phyloP scores from a whole-genome alignment of 2,888 invertebrate genomes.

The Phortica okadai region DNA sequence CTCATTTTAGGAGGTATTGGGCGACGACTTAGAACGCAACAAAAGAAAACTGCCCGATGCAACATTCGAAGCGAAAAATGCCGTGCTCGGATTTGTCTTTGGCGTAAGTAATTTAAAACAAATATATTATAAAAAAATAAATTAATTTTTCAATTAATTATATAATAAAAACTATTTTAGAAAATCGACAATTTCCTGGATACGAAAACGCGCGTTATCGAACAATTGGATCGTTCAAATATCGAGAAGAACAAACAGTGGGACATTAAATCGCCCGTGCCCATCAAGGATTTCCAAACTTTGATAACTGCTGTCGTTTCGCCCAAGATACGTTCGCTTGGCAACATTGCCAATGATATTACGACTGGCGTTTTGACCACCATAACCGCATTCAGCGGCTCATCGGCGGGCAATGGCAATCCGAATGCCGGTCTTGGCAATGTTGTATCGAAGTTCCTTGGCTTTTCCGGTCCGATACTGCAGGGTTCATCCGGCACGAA shows the following conservation, averaged over 20 bases:
- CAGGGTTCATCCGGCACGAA: slow-evolving; percentile 74
- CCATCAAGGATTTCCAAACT: slow-evolving; percentile 81
- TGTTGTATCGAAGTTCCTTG: slow-evolving; percentile 74
- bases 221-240: slow-evolving; percentile 84
- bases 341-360: slow-evolving; percentile 82
- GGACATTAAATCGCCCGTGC: slow-evolving; percentile 83
- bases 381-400: slow-evolving; percentile 78
- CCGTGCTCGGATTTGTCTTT: slow-evolving; percentile 88
- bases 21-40: slow-evolving; percentile 79
- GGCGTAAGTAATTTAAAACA: slow-evolving; percentile 81
- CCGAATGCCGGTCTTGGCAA: slow-evolving; percentile 73
- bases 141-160: background rate
- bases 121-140: background rate
- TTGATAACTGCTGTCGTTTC: slow-evolving; percentile 84
- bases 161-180: slow-evolving; percentile 76
- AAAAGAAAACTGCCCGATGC: slow-evolving; percentile 86
- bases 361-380: slow-evolving; percentile 79
- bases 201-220: slow-evolving; percentile 85
- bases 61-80: slow-evolving; percentile 86
- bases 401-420: slow-evolving; percentile 76
- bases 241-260: slow-evolving; percentile 86
- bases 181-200: slow-evolving; percentile 90
- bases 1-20: slow-evolving; percentile 76
- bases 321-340: slow-evolving; percentile 83
- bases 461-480: slow-evolving; percentile 76